These are phyloP conservation scores for Eucera pruinosa DNA, from an alignment of 2,888 invertebrate genomes.

Conservation along the genomic window DNA sequence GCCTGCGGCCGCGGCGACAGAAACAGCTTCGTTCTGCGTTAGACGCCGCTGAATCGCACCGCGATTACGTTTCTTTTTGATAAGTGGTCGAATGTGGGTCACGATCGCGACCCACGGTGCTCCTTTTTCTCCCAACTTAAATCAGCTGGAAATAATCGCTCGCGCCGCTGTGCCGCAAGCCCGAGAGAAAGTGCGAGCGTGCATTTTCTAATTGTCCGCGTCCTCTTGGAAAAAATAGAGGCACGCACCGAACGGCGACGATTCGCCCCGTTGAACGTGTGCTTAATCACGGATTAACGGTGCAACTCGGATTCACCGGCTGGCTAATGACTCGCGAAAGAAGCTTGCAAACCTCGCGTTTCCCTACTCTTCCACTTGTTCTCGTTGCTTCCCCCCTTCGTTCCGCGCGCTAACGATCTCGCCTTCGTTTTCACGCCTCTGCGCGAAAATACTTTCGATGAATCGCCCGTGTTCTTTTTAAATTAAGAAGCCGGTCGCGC, in stretches of 20 bases:
- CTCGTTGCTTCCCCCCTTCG: background rate
- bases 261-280: constrained; percentile 39
- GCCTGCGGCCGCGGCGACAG: background rate
- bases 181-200: constrained; percentile 78
- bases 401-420: constrained; percentile 23
- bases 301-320: constrained; percentile 19
- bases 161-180: constrained; percentile 13
- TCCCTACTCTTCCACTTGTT: background rate
- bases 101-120: constrained; percentile 29
- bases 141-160: constrained; percentile 14
- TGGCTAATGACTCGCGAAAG: constrained; percentile 56
- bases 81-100: constrained; percentile 36
- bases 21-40: constrained; percentile 10
- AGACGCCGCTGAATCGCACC: background rate
- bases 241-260: constrained; percentile 59
- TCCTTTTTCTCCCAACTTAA: constrained; percentile 30
- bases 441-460: constrained; percentile 41
- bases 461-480: background rate
- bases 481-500: background rate
- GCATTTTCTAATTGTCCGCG: constrained; percentile 82
- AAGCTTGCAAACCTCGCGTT: constrained; percentile 38
- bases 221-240: constrained; percentile 77
- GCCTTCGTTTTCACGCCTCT: constrained; percentile 26
- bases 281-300: constrained; percentile 37
- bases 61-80: background rate